These are phyloP conservation scores for Phylloscopus whistleri DNA, from an alignment of 2,113 vertebrate genomes.

Conservation along the genomic window DNA sequence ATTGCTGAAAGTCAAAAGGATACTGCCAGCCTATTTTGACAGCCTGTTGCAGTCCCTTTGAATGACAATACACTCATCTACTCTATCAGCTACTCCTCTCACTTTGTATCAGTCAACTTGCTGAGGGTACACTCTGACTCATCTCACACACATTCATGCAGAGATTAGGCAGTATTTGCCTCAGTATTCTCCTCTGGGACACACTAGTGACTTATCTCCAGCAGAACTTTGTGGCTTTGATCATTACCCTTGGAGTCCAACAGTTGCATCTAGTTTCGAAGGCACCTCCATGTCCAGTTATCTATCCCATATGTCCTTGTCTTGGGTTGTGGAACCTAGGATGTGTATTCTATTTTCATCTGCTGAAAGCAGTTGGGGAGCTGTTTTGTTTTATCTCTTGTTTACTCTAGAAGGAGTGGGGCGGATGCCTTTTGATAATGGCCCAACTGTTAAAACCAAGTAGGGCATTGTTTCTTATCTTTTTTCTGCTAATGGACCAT, in stretches of 20 bases:
- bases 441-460: too few species aligned
- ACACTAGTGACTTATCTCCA: background rate
- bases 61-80: background rate
- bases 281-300: rapidly evolving
- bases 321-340: too few species aligned
- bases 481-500: too few species aligned
- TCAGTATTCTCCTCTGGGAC: too few species aligned
- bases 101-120: background rate
- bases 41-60: background rate
- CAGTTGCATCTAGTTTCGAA: background rate
- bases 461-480: too few species aligned
- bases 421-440: too few species aligned
- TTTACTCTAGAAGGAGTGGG: too few species aligned
- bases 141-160: background rate
- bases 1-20: background rate
- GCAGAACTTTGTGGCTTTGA: background rate
- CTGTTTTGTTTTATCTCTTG: too few species aligned
- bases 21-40: background rate
- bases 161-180: background rate
- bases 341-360: too few species aligned
- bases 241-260: background rate
- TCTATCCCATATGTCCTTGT: background rate
- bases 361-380: too few species aligned
- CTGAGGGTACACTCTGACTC: background rate
- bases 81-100: background rate